These are phyloP conservation scores for Procambarus clarkii DNA, from an alignment of 1,140 invertebrate genomes.

Conservation along the genomic window DNA sequence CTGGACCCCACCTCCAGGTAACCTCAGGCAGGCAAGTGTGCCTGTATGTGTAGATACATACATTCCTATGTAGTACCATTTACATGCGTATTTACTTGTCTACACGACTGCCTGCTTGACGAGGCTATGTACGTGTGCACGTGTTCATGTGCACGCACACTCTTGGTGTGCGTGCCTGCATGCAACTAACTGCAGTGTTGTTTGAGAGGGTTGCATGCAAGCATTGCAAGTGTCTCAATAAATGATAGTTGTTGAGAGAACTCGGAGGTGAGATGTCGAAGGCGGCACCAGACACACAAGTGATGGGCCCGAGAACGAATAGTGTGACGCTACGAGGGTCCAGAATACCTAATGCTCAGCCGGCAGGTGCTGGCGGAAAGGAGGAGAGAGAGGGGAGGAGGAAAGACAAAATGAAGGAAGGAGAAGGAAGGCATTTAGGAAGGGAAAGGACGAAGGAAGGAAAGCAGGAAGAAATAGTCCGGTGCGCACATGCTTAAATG, in stretches of 20 bases:
- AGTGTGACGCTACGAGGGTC: not conserved
- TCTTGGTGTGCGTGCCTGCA: not conserved
- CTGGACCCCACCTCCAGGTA: too few relatives aligned
- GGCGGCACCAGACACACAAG: not conserved
- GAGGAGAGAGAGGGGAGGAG: not conserved
- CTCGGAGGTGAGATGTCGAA: not conserved
- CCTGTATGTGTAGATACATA: too few relatives aligned
- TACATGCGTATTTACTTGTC: too few relatives aligned
- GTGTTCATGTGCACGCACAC: not conserved
- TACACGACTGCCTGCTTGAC: too few relatives aligned
- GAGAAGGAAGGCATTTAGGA: not conserved
- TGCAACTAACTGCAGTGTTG: not conserved
- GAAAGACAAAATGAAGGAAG: not conserved
- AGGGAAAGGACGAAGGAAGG: not conserved
- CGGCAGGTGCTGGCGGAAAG: not conserved
- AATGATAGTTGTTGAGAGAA: too few relatives aligned
- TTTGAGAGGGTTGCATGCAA: too few relatives aligned
- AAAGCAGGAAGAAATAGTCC: not conserved
- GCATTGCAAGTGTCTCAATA: too few relatives aligned
- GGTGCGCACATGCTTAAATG: too few relatives aligned
- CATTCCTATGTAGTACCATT: too few relatives aligned
- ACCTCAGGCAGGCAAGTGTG: too few relatives aligned
- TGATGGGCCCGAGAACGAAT: not conserved
- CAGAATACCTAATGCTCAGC: not conserved
- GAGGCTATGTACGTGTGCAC: not conserved